Base-by-base conservation (phyloP, 2,888 invertebrate species). In the Dicyrtomina minuta region DNA sequence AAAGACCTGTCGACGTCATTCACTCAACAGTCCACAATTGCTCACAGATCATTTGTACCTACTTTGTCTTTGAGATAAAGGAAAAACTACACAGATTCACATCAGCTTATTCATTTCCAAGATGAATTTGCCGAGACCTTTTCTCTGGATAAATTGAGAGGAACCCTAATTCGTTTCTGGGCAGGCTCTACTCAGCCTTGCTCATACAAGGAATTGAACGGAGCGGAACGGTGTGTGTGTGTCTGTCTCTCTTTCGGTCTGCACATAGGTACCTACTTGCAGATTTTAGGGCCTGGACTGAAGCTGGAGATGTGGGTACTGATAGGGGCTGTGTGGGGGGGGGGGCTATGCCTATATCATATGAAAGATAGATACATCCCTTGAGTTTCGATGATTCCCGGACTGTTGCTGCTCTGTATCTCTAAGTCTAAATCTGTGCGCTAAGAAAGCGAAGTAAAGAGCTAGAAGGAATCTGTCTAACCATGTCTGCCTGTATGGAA, bases 111-210 rank as follows among this genome's bases (percentile, higher is more conserved):
- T 65, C 49, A 65, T 65, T 65, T 65, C 65, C 43, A 27, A 65
- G 55, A 65, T 65, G 65, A 65, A 44, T 65, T 65, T 65, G 55
- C 51, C 53, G 64, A 65, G 43, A 55, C 56, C 55, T 55, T 61
- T 65, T 55, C 53, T 43, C 10, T 53, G 26, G 65, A 65, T 55
- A 65, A 65, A 55, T 65, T 65, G 65, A 65, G 55, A 41, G 53
- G 55, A 65, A 65, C 55, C 55, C 65, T 65, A 65, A 65, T 65
- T 65, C 65, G 43, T 55, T 55, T 46, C 61, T 44, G 44, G 24
- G 27, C 13, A 58, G 33, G 41, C 33, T 39, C 41, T 4, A 8
- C 41, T 33, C 39, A 41, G 27, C 27, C 58, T 3, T 58, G 17
- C 12, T 15, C 22, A 12, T 58, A 58, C 15, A 33, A 58, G 24